A percentile compares a stretch with the other conserved stretches of the same genome.
These are phyloP conservation scores for Arctopsyche grandis DNA, from an alignment of 1,140 invertebrate species.

Conservation along the genomic window DNA sequence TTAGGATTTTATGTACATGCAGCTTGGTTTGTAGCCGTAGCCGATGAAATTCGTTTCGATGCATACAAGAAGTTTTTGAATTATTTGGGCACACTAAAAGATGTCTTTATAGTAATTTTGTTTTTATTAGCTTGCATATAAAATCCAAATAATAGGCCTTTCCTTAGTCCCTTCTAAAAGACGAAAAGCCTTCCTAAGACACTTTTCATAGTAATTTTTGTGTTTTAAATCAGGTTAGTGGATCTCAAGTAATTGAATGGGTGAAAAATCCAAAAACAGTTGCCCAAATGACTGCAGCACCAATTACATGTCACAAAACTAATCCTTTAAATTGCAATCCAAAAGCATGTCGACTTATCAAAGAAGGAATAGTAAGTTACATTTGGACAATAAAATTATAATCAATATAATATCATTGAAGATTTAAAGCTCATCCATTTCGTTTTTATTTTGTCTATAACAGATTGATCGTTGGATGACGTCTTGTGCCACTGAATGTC, in stretches of 20 bases:
- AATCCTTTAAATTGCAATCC: constrained; percentile 49
- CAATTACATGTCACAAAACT: constrained; percentile 40
- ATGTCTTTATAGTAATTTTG: background rate
- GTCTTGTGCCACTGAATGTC: constrained; percentile 56
- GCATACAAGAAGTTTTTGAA: constrained; percentile 61
- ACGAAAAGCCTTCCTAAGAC: no score
- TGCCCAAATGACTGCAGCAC: constrained; percentile 50
- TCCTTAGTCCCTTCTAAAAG: background rate
- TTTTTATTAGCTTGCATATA: background rate
- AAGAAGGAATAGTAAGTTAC: constrained; percentile 53
- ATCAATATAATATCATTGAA: no score
- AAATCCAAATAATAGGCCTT: no score
- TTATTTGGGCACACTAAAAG: constrained; percentile 58
- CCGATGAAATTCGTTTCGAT: constrained; percentile 31
- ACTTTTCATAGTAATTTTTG: background rate
- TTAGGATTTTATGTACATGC: constrained; percentile 71
- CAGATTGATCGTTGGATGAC: background rate
- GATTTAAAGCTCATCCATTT: no score
- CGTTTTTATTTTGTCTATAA: background rate
- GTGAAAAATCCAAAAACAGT: constrained; percentile 56
- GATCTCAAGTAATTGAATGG: constrained; percentile 57
- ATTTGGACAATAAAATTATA: no score
- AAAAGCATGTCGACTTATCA: constrained; percentile 54
- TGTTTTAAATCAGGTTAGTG: constrained; percentile 54
- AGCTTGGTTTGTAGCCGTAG: constrained; percentile 62